Evolutionary conservation across 2,113 vertebrate genomes (phyloP).

Genomic region (Turdus rufiventris): DNA sequence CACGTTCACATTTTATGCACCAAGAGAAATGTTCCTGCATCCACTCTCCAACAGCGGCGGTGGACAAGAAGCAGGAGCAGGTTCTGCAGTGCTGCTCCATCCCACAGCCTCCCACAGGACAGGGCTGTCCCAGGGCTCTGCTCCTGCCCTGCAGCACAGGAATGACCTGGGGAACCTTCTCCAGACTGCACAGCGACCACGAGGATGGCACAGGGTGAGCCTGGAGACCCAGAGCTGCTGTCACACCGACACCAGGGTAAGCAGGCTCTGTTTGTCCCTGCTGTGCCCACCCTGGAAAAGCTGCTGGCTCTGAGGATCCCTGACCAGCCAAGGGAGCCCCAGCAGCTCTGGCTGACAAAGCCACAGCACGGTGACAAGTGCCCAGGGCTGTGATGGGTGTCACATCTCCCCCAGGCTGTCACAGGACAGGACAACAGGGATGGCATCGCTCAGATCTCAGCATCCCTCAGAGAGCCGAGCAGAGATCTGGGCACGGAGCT

Average conservation of each 20-base stretch:
- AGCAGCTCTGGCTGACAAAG: not conserved
- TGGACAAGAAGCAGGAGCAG: not conserved
- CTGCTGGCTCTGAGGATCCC: not conserved
- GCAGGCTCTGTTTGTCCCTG: not conserved
- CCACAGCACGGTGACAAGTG: not conserved
- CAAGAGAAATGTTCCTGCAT: fast-evolving
- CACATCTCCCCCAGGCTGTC: not conserved
- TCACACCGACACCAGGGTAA: not conserved
- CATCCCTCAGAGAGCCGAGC: not conserved
- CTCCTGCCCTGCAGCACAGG: not conserved
- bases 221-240: not conserved
- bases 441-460: no score
- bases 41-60: fast-evolving
- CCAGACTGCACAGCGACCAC: not conserved
- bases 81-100: not conserved
- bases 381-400: not conserved
- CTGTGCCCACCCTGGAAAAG: not conserved
- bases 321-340: not conserved
- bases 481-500: not conserved
- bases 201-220: not conserved
- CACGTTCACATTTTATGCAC: fast-evolving
- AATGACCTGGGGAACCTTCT: not conserved
- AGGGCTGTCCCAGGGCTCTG: not conserved
- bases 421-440: not conserved
- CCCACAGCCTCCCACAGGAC: not conserved